Percentiles rank a stretch among this genome's conserved stretches.
Evolutionary conservation across 2,888 invertebrate species (phyloP).

Genomic region (Netelia virgata): DNA sequence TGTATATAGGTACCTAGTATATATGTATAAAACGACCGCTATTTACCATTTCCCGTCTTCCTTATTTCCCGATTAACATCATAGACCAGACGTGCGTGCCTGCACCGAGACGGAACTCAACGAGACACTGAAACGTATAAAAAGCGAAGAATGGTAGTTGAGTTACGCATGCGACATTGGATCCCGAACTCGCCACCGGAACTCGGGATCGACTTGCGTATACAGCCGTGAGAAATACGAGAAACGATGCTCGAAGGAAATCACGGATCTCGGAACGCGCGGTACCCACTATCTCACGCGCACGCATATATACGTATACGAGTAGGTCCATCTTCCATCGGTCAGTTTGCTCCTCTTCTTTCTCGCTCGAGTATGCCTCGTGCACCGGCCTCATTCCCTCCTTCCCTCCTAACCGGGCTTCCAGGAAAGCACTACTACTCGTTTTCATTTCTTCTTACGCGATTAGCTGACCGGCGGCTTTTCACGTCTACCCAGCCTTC

Average conservation of each 20-base stretch:
- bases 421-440: conserved; percentile 78
- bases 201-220: conserved; percentile 51
- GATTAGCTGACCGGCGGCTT: conserved; percentile 75
- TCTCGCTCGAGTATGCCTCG: conserved; percentile 66
- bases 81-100: conserved; percentile 42
- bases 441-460: conserved; percentile 83
- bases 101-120: conserved; percentile 53
- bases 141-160: conserved; percentile 74
- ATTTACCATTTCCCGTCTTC: conserved; percentile 49
- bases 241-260: conserved; percentile 65
- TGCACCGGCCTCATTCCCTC: conserved; percentile 35
- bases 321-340: conserved; percentile 20
- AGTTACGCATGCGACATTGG: conserved; percentile 58
- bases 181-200: conserved; percentile 56
- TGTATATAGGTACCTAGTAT: conserved; percentile 14
- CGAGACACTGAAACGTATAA: conserved; percentile 38
- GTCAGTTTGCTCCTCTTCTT: conserved; percentile 54
- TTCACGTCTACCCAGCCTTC: conserved; percentile 38
- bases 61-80: conserved; percentile 21
- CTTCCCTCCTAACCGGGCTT: conserved; percentile 71
- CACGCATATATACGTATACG: conserved; percentile 23
- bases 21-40: conserved; percentile 29
- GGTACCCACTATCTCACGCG: conserved; percentile 51
- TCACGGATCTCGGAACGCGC: conserved; percentile 65
- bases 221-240: conserved; percentile 66